Conservation (phyloP, 2,797 vertebrate genomes). For the Aeoliscus strigatus region DNA sequence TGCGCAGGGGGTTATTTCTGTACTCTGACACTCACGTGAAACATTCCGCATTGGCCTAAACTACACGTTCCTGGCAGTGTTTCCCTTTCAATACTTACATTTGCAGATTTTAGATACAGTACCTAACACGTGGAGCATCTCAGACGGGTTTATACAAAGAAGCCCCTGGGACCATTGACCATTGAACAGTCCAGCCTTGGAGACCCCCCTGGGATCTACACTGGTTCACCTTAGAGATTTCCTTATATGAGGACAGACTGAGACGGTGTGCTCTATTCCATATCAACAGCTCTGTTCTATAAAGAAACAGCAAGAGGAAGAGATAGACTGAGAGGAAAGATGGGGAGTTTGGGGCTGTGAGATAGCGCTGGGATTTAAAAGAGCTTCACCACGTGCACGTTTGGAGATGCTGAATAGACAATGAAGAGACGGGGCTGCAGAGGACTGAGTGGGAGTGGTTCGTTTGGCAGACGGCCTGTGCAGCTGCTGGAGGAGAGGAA, state of each 20-base stretch:
- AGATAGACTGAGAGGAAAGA: conserved; percentile 16
- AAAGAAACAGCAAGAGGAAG: conserved; percentile 10
- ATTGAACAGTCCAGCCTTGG: too few relatives aligned
- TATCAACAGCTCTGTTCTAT: conserved; percentile 16
- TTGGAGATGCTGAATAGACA: conserved; percentile 44
- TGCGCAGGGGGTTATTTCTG: conserved; percentile 40
- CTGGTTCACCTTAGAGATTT: too few relatives aligned
- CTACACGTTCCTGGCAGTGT: too few relatives aligned
- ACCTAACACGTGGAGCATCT: too few relatives aligned
- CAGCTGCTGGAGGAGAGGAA: conserved; percentile 63
- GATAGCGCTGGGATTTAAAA: conserved; percentile 34
- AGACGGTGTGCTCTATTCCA: too few relatives aligned
- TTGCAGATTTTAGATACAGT: too few relatives aligned
- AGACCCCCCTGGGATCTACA: too few relatives aligned
- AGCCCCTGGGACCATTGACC: too few relatives aligned
- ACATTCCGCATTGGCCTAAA: conserved; percentile 46
- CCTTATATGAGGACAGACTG: too few relatives aligned
- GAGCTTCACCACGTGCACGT: conserved; percentile 22
- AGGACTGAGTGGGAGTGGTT: conserved; percentile 46
- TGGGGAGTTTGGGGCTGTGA: conserved; percentile 25
- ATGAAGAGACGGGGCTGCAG: conserved; percentile 20
- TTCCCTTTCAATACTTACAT: too few relatives aligned
- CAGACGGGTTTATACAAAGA: too few relatives aligned
- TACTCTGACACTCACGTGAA: conserved; percentile 45
- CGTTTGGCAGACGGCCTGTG: conserved; percentile 49